Base-by-base conservation (phyloP, 2,797 vertebrate species). In the Okamejei kenojei region DNA sequence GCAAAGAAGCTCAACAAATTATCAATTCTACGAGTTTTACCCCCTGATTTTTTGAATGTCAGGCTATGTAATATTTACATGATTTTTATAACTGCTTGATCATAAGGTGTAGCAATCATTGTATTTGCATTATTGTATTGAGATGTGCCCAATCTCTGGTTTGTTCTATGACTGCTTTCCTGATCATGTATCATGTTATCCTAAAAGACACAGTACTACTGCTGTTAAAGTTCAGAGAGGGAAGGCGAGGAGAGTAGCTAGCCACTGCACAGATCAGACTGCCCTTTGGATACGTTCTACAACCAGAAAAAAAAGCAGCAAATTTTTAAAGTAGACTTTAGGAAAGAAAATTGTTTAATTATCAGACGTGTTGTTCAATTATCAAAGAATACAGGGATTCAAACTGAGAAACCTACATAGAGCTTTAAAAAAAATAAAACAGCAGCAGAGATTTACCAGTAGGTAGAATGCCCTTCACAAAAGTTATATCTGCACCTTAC, bases 11-110 rank as follows among this genome's bases (percentile, higher is more conserved):
- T 76, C 90, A 74, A 54, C 90, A 76, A 73, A 76, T 92, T 71
- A 92, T 74, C 90, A 92, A 58, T 92, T 92, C 90, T 74, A 92
- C 23, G 38, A 92, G 90, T 92, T 73, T 73, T 92, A 92, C 73
- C 90, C 71, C 23, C 73, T 92, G 90, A 54, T 76, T 92, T 92
- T 88, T 92, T 92, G 68, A 92, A 74, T 92, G 90, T 76, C 90
- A 92, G 90, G 38, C 90, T 92, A 92, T 92, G 90, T 92, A 92
- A 92, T 92, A 92, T 76, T 92, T 92, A 92, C 90, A 92, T 92
- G 90, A 91, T 54, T 92, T 92, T 90, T 86, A 91, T 92, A 92
- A 74, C 71, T 92, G 90, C 90, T 92, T 92, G 71, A 92, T 92
- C 71, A 92, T 92, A 92, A 54, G 71, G 38, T 92, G 73, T 71